phyloP scores from a whole-genome alignment of 2,113 vertebrate genomes.

The Ceyx cyanopectus region DNA sequence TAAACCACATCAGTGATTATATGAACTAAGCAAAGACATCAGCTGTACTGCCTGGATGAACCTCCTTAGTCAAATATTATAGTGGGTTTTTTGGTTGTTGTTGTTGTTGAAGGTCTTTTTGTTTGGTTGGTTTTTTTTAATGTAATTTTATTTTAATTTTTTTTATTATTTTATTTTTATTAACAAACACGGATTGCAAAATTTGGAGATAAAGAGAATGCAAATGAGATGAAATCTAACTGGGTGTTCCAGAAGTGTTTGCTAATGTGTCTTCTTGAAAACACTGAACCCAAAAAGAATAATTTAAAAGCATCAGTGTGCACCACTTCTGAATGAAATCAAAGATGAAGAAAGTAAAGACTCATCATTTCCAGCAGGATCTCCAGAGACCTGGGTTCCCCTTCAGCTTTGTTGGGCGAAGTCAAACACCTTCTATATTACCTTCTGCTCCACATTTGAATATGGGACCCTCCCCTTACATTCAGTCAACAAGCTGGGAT shows the following conservation, averaged over 20 bases:
- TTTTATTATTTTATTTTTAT: not conserved
- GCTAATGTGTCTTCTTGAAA: not conserved
- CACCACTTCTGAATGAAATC: not conserved
- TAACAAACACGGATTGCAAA: conserved; percentile 12
- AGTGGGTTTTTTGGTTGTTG: not conserved
- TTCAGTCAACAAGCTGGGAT: not conserved
- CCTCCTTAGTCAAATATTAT: not conserved
- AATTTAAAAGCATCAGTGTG: not conserved
- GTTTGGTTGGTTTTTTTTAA: no score
- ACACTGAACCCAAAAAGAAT: not conserved
- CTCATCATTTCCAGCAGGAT: not conserved
- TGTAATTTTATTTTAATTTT: no score
- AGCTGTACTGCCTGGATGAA: not conserved
- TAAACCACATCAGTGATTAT: not conserved
- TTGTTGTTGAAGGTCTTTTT: no score
- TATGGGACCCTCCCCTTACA: not conserved
- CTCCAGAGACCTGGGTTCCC: not conserved
- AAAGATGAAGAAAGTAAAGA: not conserved
- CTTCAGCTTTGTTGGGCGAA: not conserved
- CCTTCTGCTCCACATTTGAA: not conserved
- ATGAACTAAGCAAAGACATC: not conserved
- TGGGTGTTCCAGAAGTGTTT: conserved; percentile 10
- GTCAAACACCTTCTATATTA: not conserved
- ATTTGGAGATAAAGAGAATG: conserved; percentile 7
- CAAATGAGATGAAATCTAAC: not conserved